Base-by-base conservation (phyloP, 2,888 invertebrate genomes). In the Lumbricus terrestris region DNA sequence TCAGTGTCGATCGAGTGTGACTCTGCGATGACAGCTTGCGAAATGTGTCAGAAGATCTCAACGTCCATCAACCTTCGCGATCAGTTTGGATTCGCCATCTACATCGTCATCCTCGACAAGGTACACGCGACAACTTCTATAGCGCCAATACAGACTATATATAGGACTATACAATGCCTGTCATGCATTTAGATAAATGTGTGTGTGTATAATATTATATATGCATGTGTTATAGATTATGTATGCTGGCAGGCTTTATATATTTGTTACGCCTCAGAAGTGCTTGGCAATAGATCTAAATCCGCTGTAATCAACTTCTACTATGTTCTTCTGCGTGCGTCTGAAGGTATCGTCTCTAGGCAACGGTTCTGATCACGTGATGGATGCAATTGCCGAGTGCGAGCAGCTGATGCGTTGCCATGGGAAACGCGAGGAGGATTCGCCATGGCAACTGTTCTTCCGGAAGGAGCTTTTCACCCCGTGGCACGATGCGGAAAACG, bases 361-460 rank as follows among this genome's bases (percentile, higher is more conserved):
- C 83, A 92, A 92, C 89, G 93, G 93, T 69, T 85, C 91, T 33
- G 93, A 93, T 90, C 93, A 93, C 90, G 92, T 93, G 88, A 93
- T 93, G 93, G 93, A 93, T 90, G 93, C 93, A 37, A 92, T 93
- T n/a, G 90, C 92, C 8, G 93, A 93, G 90, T 93, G 93, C 88
- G 93, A 93, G 88, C 92, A 93, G 91, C 89, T 92, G 18, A 88
- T 91, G 88, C 69, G 92, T n/a, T 47, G 88, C 34, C 88, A 90
- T 11, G 92, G 92, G 35, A 82, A 88, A 38, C 88, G 82, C 37
- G 92, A 91, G 69, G 92, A 92, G 90, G 91, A 92, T 29, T 91
- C 92, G 34, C 91, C 91, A 83, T 93, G 93, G 93, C 90, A 92
- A 47, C 90, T 93, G 38, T 92, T 90, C 90, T 92, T 93, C 90